Base-by-base conservation (phyloP, 1,140 invertebrate species). In the Macrosteles quadrilineatus region DNA sequence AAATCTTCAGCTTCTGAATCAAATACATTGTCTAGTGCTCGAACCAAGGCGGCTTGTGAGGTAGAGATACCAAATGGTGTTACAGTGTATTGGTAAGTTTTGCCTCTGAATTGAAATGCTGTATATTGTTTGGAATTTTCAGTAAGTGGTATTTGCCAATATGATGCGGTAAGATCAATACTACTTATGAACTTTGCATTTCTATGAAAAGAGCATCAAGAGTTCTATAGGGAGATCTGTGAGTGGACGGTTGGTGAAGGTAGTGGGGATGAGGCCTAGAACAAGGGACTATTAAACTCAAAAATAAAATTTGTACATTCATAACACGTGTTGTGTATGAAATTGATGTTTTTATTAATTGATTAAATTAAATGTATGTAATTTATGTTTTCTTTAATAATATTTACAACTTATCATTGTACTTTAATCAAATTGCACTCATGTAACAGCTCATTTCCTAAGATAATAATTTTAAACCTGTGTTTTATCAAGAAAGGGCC, bases 141-240 rank as follows among this genome's bases (percentile, higher is more conserved):
- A n/a, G n/a, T n/a, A n/a, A n/a, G n/a, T n/a, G n/a, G n/a, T n/a
- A n/a, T n/a, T n/a, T n/a, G n/a, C n/a, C n/a, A n/a, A n/a, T n/a
- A n/a, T n/a, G n/a, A n/a, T n/a, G n/a, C n/a, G n/a, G n/a, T n/a
- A n/a, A n/a, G n/a, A n/a, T n/a, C n/a, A n/a, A n/a, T n/a, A n/a
- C n/a, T n/a, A n/a, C n/a, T n/a, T n/a, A n/a, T n/a, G n/a, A n/a
- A n/a, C n/a, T n/a, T n/a, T n/a, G n/a, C 47, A 53, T 6, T 53
- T 21, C 47, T 53, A 11, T 19, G 11, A 14, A 11, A 53, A 53
- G 47, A 53, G 21, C 47, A 53, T 53, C 47, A 53, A 4, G 47
- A 53, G 47, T 53, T 53, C 21, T 53, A 53, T 19, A 53, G 19
- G 6, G 47, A 53, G 19, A 53, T 53, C 19, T 53, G 47, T 53